Base-by-base conservation (phyloP, 2,888 invertebrate species). In the Ectropis crepuscularia region DNA sequence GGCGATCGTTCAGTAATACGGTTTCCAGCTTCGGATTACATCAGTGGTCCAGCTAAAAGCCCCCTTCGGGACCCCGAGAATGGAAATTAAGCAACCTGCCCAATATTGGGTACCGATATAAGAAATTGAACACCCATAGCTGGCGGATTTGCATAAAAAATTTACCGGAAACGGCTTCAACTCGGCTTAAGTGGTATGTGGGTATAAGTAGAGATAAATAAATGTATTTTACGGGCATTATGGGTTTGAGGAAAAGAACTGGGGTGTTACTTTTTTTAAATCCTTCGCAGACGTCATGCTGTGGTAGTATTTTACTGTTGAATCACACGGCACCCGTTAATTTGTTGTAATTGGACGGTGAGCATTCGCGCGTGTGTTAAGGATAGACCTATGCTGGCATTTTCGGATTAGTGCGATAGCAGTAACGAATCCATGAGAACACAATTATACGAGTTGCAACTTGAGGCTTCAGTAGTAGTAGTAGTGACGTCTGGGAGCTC, bases 71-170 rank as follows among this genome's bases (percentile, higher is more conserved):
- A 75, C 77, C 74, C 74, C 66, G 68, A 72, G 73, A 78, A 86
- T 84, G 81, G 77, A 86, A 84, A 86, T 86, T 86, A 83, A 77
- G 75, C 73, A 74, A 79, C 77, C 80, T 74, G 74, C 69, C 62
- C 70, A 68, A 74, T 76, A 78, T 74, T 67, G 71, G 74, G 73
- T 67, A 67, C 72, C 69, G 74, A 85, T 83, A 82, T 84, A 83
- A 83, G 78, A 80, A 80, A 85, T 80, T 80, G 80, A 81, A 82
- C 77, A 73, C 74, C 75, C 79, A 78, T 79, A 79, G 78, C 78
- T 76, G 77, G 74, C 58, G 69, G 73, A 84, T 87, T 85, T 83
- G 78, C 85, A 85, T 88, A 81, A 83, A 85, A 83, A 83, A 85
- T 81, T 84, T 79, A 82, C 82, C 60, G 11, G 43, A 61, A 60